phyloP scores from a whole-genome alignment of 2,113 vertebrate genomes.

The Pan paniscus region DNA sequence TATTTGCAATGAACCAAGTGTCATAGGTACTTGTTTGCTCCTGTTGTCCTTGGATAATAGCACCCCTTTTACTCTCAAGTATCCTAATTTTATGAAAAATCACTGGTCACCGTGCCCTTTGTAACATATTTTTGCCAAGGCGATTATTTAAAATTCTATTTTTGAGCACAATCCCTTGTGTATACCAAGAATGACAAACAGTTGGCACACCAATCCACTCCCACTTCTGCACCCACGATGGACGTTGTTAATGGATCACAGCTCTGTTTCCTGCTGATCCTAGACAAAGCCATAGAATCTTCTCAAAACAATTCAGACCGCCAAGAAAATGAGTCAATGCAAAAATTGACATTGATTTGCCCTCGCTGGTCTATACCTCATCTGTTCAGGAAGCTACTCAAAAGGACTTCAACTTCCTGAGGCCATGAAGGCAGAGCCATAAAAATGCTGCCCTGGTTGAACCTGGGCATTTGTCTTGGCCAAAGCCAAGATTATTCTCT shows the following conservation, averaged over 20 bases:
- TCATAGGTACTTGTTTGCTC: not conserved
- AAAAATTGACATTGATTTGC: not conserved
- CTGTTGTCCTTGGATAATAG: not conserved
- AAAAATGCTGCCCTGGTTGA: not conserved
- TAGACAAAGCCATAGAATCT: not conserved
- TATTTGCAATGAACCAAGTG: not conserved
- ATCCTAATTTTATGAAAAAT: not conserved
- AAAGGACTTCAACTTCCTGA: not conserved
- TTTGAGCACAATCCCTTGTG: not conserved
- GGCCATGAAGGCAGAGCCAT: not conserved
- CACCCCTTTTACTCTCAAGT: not conserved
- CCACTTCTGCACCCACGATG: not conserved
- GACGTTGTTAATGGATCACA: not conserved
- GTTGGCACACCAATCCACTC: not conserved
- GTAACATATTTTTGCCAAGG: not conserved
- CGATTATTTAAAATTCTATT: not conserved
- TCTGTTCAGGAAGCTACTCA: not conserved
- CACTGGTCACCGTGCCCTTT: not conserved
- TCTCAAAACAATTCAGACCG: not conserved
- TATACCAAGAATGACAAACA: not conserved
- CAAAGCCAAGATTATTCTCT: slow-evolving; percentile 22
- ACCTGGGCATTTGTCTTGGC: slow-evolving; percentile 1
- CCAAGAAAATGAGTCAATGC: not conserved
- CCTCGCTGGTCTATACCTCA: not conserved
- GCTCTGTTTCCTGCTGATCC: not conserved